phyloP scores from a whole-genome alignment of 2,888 invertebrate species.

The Dryocosmus kuriphilus region DNA sequence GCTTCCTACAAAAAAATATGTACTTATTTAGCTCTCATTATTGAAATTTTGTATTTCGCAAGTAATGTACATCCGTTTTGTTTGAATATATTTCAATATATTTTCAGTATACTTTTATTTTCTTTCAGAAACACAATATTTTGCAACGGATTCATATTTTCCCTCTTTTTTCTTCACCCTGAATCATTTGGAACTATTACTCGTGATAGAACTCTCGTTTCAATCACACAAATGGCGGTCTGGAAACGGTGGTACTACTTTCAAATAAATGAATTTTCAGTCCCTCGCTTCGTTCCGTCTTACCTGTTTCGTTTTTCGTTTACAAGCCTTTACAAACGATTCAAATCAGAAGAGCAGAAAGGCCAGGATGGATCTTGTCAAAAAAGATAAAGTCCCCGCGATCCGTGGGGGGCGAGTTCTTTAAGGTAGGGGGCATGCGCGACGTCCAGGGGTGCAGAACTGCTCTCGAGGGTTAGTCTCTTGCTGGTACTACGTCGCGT shows the following conservation, averaged over 20 bases:
- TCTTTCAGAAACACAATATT: background rate
- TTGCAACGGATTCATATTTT: background rate
- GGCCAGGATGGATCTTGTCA: constrained; percentile 52
- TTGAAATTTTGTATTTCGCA: no score
- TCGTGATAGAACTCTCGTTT: background rate
- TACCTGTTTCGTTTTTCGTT: constrained; percentile 25
- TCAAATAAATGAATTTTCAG: constrained; percentile 31
- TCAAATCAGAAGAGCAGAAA: constrained; percentile 29
- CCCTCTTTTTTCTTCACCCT: background rate
- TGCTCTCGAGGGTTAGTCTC: constrained; percentile 73
- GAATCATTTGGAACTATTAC: background rate
- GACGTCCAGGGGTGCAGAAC: constrained; percentile 71
- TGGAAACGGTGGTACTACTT: background rate
- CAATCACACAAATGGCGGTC: constrained; percentile 22
- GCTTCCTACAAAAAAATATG: no score
- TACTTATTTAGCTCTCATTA: no score
- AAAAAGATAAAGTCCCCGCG: constrained; percentile 68
- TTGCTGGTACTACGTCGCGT: constrained; percentile 71
- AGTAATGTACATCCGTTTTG: no score
- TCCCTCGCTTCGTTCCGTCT: background rate
- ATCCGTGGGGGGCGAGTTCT: constrained; percentile 57
- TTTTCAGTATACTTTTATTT: no score
- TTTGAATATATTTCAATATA: background rate
- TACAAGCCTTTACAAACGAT: constrained; percentile 19
- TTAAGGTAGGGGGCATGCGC: constrained; percentile 71